Evolutionary conservation across 2,888 invertebrate genomes (phyloP).

Genomic region (Drosophila diplacantha): DNA sequence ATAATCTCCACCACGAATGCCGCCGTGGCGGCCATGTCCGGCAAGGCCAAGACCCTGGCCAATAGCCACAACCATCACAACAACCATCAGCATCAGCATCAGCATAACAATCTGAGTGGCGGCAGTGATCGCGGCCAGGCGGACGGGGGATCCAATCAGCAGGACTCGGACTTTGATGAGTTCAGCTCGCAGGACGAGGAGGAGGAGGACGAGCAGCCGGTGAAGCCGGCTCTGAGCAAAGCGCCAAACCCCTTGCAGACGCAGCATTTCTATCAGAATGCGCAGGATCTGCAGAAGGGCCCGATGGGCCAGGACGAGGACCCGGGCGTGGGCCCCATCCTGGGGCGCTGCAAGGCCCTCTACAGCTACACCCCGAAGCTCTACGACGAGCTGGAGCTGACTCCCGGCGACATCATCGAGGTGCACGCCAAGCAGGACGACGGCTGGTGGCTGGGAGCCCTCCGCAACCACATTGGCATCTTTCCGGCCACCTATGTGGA

Average conservation of each 20-base stretch:
- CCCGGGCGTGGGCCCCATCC: conserved; percentile 55
- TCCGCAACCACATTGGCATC: conserved; percentile 88
- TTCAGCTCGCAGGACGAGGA: conserved; percentile 87
- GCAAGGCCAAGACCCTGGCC: conserved; percentile 31
- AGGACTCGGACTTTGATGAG: conserved; percentile 92
- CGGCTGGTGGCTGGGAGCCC: conserved; percentile 96
- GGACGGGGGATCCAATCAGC: conserved; percentile 91
- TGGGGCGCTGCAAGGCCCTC: conserved; percentile 89
- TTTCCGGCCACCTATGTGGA: conserved; percentile 97
- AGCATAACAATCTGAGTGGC: conserved; percentile 24
- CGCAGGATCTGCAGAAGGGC: conserved; percentile 54
- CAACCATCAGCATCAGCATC: conserved; percentile 15
- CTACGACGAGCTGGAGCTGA: conserved; percentile 89
- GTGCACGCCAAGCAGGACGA: conserved; percentile 94
- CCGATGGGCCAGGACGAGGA: conserved; percentile 28
- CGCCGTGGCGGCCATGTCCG: conserved; percentile 20
- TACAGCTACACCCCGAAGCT: conserved; percentile 93
- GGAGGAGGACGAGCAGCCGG: conserved; percentile 74
- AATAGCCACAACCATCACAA: conserved; percentile 8
- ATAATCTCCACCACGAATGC: conserved; percentile 67
- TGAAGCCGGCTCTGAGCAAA: not conserved
- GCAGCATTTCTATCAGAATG: conserved; percentile 61
- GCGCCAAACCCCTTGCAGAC: conserved; percentile 12
- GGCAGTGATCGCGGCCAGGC: conserved; percentile 77
- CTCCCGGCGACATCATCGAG: conserved; percentile 89